Conservation (phyloP, 2,888 invertebrate species). For the Eristalinus sepulchralis region DNA sequence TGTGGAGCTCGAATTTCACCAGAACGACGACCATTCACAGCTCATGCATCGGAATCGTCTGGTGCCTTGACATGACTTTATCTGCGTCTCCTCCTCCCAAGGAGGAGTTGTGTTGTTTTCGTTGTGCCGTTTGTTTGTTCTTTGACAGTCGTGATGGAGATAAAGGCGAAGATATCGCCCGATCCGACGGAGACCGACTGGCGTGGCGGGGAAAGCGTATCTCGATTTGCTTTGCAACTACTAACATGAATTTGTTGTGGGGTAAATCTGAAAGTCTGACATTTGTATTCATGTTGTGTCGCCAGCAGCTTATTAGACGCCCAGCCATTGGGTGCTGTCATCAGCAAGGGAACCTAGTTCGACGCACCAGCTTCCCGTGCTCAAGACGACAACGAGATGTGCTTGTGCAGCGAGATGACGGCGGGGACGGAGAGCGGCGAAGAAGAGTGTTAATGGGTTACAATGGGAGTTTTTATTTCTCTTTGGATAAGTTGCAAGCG, state of each 20-base stretch:
- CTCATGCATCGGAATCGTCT: not conserved
- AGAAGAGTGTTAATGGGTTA: conserved; percentile 43
- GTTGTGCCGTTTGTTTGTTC: conserved; percentile 23
- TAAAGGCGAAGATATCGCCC: not conserved
- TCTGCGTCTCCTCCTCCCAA: conserved; percentile 8
- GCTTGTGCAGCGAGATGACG: conserved; percentile 8
- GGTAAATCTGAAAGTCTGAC: not conserved
- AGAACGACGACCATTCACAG: not conserved
- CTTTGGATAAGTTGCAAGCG: conserved; percentile 14
- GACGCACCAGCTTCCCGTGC: not conserved
- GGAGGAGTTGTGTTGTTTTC: not conserved
- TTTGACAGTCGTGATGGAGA: conserved; percentile 26
- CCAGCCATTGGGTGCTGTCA: not conserved
- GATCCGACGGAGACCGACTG: not conserved
- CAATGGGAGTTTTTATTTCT: not conserved
- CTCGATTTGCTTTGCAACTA: conserved; percentile 30
- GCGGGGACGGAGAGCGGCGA: not conserved
- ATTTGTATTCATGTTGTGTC: conserved; percentile 33
- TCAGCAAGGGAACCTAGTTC: not conserved
- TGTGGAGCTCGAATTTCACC: conserved; percentile 19
- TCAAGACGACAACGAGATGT: not conserved
- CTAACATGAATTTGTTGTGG: conserved; percentile 31
- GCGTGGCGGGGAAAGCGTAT: not conserved
- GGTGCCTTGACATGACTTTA: conserved; percentile 53
- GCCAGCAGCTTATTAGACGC: conserved; percentile 8